Evolutionary conservation across 2,797 vertebrate species (phyloP).

Genomic region (Centropyge bicolor): DNA sequence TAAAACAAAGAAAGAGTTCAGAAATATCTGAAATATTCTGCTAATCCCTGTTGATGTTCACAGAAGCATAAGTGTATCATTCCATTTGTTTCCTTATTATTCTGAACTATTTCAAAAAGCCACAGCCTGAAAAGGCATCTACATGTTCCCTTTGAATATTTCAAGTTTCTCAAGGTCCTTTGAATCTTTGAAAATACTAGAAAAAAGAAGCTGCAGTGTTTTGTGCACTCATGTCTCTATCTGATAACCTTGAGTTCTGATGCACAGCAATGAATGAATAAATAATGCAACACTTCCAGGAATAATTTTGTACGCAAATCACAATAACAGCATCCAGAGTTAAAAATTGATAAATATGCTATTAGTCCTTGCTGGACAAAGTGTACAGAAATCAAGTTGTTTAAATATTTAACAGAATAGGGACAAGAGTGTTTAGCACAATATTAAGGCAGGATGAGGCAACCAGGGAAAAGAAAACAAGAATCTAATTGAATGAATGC

Average conservation of each 20-base stretch:
- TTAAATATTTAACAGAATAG: constrained; percentile 56
- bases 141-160: not conserved
- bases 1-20: constrained; percentile 29
- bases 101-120: constrained; percentile 23
- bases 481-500: constrained; percentile 18
- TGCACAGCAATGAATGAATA: constrained; percentile 13
- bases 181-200: not conserved
- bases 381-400: constrained; percentile 1
- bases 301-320: constrained; percentile 19
- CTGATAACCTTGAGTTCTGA: constrained; percentile 4
- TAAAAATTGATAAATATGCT: constrained; percentile 7
- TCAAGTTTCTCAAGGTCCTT: not conserved
- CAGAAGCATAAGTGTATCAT: not conserved
- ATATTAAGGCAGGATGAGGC: constrained; percentile 25
- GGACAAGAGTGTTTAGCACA: constrained; percentile 20
- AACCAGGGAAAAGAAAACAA: constrained; percentile 8
- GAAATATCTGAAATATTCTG: constrained; percentile 28
- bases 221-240: not conserved
- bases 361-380: not conserved
- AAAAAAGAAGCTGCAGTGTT: not conserved
- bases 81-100: constrained; percentile 15
- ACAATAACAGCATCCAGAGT: constrained; percentile 2
- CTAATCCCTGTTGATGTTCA: constrained; percentile 40
- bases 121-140: not conserved
- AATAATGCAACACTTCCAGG: constrained; percentile 11